Conservation (phyloP, 2,888 invertebrate species). For the Cephus spinipes region DNA sequence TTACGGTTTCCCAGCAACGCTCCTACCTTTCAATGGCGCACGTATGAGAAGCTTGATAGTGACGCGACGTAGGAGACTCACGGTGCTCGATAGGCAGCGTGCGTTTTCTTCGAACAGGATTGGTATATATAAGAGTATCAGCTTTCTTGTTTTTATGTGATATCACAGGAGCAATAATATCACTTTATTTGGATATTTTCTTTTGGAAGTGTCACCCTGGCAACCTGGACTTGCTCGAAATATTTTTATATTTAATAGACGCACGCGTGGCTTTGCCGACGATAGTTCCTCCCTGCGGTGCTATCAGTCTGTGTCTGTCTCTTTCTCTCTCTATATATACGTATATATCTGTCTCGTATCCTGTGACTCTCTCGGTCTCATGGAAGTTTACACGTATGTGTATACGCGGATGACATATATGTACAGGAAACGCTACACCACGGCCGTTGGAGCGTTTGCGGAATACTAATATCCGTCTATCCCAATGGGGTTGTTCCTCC, state of each 20-base stretch:
- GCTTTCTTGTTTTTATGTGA: background rate
- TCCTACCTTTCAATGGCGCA: background rate
- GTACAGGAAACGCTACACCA: slow-evolving; percentile 49
- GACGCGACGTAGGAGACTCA: background rate
- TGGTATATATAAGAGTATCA: background rate
- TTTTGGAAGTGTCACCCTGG: background rate
- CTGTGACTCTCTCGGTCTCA: background rate
- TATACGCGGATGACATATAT: slow-evolving; percentile 10
- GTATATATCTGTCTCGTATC: background rate
- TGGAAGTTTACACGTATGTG: background rate
- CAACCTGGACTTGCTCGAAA: background rate
- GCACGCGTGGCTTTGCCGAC: background rate
- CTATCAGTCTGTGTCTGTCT: background rate
- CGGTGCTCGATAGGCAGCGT: background rate
- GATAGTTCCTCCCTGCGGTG: background rate
- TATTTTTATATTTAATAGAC: background rate
- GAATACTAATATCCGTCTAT: slow-evolving; percentile 49
- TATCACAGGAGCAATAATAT: background rate
- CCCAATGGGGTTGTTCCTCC: slow-evolving; percentile 10
- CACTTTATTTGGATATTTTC: background rate
- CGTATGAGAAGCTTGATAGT: background rate
- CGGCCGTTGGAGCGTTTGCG: slow-evolving; percentile 38
- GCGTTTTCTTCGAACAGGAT: background rate
- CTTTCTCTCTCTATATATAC: too few species aligned
- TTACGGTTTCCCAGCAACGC: background rate